These are phyloP conservation scores for Pachypeltis micranthus DNA, from an alignment of 1,140 invertebrate species.

Conservation along the genomic window DNA sequence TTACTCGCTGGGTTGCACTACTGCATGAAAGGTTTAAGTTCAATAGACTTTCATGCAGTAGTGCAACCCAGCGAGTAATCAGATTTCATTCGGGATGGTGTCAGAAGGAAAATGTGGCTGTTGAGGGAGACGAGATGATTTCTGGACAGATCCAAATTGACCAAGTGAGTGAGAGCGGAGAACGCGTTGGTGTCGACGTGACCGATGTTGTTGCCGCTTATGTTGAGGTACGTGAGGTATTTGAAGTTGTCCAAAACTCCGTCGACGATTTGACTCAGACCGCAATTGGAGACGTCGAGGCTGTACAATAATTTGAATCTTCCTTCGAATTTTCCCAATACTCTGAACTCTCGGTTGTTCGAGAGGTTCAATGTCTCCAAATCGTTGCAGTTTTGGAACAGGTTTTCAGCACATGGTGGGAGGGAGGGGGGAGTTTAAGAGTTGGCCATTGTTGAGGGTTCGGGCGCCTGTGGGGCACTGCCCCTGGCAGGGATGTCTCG, in stretches of 20 bases:
- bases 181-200: slow-evolving; percentile 27
- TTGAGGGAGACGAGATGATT: slow-evolving; percentile 47
- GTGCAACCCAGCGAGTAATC: too few relatives aligned
- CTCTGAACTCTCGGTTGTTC: slow-evolving; percentile 47
- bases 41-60: too few relatives aligned
- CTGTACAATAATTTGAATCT: slow-evolving; percentile 46
- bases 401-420: too few relatives aligned
- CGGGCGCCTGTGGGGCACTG: too few relatives aligned
- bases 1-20: too few relatives aligned
- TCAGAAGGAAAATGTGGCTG: slow-evolving; percentile 45
- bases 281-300: slow-evolving; percentile 55
- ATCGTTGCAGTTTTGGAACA: slow-evolving; percentile 51
- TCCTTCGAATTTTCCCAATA: slow-evolving; percentile 43
- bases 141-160: slow-evolving; percentile 53
- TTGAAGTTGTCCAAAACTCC: slow-evolving; percentile 53
- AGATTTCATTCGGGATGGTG: too few relatives aligned
- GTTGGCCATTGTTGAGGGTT: too few relatives aligned
- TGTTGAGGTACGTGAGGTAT: slow-evolving; percentile 45
- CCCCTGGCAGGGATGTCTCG: too few relatives aligned
- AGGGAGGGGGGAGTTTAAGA: too few relatives aligned
- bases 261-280: slow-evolving; percentile 44
- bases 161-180: slow-evolving; percentile 43
- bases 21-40: too few relatives aligned
- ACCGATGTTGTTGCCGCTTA: slow-evolving; percentile 43
- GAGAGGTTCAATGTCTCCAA: slow-evolving; percentile 52